Conservation (phyloP, 2,113 vertebrate genomes). For the Clarias gariepinus region DNA sequence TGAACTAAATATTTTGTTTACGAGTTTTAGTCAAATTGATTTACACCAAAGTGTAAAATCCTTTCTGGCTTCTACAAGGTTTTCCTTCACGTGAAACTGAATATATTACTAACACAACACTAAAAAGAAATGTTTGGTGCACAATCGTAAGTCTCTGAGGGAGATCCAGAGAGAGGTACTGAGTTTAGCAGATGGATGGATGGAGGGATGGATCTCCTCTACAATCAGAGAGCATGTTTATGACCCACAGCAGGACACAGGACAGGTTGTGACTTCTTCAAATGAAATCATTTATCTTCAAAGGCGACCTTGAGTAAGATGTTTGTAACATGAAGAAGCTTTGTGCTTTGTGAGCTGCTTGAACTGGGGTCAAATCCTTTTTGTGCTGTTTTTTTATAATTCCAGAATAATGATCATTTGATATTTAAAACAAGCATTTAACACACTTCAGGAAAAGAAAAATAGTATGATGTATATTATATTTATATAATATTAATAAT, state of each 20-base stretch:
- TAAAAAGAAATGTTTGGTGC: not conserved
- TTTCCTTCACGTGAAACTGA: not conserved
- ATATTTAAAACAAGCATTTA: not conserved
- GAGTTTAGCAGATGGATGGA: not conserved
- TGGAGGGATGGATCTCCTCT: no score
- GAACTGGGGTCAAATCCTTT: not conserved
- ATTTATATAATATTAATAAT: no score
- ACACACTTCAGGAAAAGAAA: no score
- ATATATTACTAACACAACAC: not conserved
- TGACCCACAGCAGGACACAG: not conserved
- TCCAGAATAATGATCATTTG: not conserved
- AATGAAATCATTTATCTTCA: not conserved
- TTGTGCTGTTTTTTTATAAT: not conserved
- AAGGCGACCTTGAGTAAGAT: not conserved
- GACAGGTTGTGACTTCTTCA: not conserved
- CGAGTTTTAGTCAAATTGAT: not conserved
- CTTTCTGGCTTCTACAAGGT: not conserved
- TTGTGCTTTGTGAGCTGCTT: not conserved
- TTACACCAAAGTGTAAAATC: not conserved
- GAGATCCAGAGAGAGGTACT: not conserved
- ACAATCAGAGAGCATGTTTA: not conserved
- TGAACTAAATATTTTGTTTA: not conserved
- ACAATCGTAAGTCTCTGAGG: not conserved
- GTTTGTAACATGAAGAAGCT: not conserved
- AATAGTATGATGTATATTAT: no score